These are phyloP conservation scores for Tenualosa thibaudeaui DNA, from an alignment of 2,797 vertebrate species.

Conservation along the genomic window DNA sequence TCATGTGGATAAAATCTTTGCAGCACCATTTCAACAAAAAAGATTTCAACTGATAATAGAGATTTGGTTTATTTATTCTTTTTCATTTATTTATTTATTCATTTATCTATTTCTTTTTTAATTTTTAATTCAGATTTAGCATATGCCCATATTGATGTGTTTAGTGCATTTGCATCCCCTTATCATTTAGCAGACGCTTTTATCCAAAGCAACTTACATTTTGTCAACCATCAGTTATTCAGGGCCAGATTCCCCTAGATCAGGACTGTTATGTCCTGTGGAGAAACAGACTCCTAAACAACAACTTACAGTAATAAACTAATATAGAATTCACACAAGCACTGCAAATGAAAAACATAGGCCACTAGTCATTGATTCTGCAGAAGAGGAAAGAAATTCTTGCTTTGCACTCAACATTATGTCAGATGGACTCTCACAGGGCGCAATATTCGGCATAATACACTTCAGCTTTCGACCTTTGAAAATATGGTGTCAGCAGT, in stretches of 20 bases:
- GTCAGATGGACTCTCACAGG: not conserved
- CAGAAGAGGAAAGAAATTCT: not conserved
- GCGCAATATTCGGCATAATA: not conserved
- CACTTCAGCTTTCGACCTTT: not conserved
- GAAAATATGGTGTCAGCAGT: not conserved
- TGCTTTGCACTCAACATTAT: not conserved
- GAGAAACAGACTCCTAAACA: not conserved
- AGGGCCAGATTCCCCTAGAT: not conserved
- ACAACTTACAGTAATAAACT: not conserved
- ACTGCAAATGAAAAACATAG: not conserved
- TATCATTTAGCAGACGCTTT: not conserved
- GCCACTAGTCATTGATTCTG: not conserved
- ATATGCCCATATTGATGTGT: not conserved
- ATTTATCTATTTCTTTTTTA: too few relatives aligned
- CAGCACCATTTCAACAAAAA: constrained; percentile 4
- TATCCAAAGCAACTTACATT: too few relatives aligned
- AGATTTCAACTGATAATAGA: constrained; percentile 24
- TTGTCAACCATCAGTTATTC: too few relatives aligned
- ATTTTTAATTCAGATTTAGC: too few relatives aligned
- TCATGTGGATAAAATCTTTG: constrained; percentile 19
- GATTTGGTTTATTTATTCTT: not conserved
- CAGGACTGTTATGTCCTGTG: not conserved
- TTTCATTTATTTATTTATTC: too few relatives aligned
- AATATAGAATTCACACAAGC: not conserved
- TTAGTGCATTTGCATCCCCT: not conserved